phyloP scores from a whole-genome alignment of 2,888 invertebrate genomes.

The Blomia tropicalis region DNA sequence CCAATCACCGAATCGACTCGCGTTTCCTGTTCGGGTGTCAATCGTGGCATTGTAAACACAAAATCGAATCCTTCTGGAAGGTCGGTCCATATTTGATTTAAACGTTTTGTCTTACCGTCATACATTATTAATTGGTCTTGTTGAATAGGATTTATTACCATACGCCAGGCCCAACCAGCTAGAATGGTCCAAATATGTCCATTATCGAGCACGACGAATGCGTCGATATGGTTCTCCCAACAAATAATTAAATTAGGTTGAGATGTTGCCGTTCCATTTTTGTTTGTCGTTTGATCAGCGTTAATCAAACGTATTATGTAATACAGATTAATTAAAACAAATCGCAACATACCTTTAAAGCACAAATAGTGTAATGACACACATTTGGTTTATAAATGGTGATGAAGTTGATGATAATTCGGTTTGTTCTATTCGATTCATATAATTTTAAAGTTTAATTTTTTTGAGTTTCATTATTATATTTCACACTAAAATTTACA shows the following conservation, averaged over 20 bases:
- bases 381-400: too few species aligned
- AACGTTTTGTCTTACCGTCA: not conserved
- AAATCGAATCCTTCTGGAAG: not conserved
- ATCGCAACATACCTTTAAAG: too few species aligned
- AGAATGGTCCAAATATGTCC: not conserved
- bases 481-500: too few species aligned
- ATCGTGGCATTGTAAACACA: not conserved
- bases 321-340: too few species aligned
- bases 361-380: too few species aligned
- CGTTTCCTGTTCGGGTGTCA: not conserved
- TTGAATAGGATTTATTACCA: not conserved
- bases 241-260: not conserved
- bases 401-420: too few species aligned
- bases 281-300: too few species aligned
- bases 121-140: not conserved
- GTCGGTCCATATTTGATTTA: not conserved
- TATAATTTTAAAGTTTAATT: too few species aligned
- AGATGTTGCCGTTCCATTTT: too few species aligned
- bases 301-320: too few species aligned
- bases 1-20: not conserved
- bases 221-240: constrained; percentile 8
- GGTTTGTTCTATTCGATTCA: too few species aligned
- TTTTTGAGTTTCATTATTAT: too few species aligned
- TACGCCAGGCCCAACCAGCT: not conserved
- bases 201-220: not conserved